Evolutionary conservation across 1,140 invertebrate genomes (phyloP).

Genomic region (Nebria ingens): DNA sequence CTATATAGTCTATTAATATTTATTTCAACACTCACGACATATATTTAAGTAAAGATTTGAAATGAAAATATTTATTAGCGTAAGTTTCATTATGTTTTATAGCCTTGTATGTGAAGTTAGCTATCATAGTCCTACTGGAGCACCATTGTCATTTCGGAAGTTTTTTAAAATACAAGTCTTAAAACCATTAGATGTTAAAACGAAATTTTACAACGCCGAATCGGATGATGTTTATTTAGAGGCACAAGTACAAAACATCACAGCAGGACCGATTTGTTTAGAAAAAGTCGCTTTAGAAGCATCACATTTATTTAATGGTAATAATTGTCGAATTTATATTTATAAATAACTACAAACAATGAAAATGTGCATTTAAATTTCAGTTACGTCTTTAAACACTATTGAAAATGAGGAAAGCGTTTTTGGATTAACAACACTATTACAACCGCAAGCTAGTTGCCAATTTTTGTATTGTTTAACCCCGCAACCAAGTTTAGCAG

Average conservation of each 20-base stretch:
- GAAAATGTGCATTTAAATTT: conserved; percentile 18
- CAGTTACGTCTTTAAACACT: conserved; percentile 55
- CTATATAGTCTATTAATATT: neutral
- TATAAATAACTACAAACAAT: conserved; percentile 7
- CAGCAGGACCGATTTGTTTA: conserved; percentile 75
- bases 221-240: conserved; percentile 95
- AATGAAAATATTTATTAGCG: too few relatives aligned
- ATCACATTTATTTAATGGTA: conserved; percentile 73
- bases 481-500: conserved; percentile 61
- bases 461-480: conserved; percentile 91
- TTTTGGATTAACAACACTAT: conserved; percentile 74
- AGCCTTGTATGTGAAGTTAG: conserved; percentile 93
- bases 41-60: too few relatives aligned
- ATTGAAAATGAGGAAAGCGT: conserved; percentile 55
- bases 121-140: conserved; percentile 64
- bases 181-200: conserved; percentile 96
- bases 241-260: conserved; percentile 94
- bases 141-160: conserved; percentile 74
- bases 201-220: conserved; percentile 96
- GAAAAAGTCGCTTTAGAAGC: conserved; percentile 89
- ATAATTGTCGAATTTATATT: conserved; percentile 14
- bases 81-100: too few relatives aligned
- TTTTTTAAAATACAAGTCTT: conserved; percentile 98
- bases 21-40: too few relatives aligned
- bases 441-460: conserved; percentile 66